Percentiles rank a stretch among this genome's conserved stretches.
These are phyloP conservation scores for Hemicentrotus pulcherrimus DNA, from an alignment of 35 echinoderm and acorn worm genomes.

Conservation along the genomic window DNA sequence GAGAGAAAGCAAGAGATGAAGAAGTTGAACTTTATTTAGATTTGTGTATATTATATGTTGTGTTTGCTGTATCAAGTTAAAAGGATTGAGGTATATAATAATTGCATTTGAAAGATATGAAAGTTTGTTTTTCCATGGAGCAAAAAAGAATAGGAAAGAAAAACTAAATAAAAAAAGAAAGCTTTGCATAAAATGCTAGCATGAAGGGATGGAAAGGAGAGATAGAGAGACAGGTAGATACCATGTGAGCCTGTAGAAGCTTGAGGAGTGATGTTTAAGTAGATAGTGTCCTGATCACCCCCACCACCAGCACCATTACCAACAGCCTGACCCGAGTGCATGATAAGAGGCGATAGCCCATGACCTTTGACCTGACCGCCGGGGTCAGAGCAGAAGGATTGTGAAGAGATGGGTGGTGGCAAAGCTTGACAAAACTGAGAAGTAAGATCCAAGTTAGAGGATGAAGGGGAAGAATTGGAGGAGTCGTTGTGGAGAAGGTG, in stretches of 20 bases:
- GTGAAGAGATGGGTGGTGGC: neutral
- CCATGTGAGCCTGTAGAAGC: constrained; percentile 21
- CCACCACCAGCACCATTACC: neutral
- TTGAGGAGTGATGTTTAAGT: constrained; percentile 14
- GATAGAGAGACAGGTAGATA: neutral
- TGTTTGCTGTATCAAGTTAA: too few species aligned
- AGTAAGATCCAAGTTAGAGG: constrained; percentile 25
- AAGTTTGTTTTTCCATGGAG: too few species aligned
- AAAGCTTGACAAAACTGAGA: constrained; percentile 29
- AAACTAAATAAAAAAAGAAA: too few species aligned
- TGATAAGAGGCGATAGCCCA: neutral
- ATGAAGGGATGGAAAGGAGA: neutral
- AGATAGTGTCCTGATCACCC: neutral
- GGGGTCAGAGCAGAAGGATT: neutral
- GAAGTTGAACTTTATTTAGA: too few species aligned
- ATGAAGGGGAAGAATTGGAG: neutral
- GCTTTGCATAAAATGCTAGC: too few species aligned
- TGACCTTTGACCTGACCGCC: constrained; percentile 6
- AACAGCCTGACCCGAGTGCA: neutral
- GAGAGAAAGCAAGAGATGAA: too few species aligned
- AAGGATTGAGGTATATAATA: too few species aligned
- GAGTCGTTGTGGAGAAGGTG: neutral
- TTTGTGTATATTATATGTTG: too few species aligned
- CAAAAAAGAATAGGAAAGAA: too few species aligned
- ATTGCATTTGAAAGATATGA: too few species aligned